Conservation (phyloP, 2,797 vertebrate genomes). For the Cirrhinus mrigala region DNA sequence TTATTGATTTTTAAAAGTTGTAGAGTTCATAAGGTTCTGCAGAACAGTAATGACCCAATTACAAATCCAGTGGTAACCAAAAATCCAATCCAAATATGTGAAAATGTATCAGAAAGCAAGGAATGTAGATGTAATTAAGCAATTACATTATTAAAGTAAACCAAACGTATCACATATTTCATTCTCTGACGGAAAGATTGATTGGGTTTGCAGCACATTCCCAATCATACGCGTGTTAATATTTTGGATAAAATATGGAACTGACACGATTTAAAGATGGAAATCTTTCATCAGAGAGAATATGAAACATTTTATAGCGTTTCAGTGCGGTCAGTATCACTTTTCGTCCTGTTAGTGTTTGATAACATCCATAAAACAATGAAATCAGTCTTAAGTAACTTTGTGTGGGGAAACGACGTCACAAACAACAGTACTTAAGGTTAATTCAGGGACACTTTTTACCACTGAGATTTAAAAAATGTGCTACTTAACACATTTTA, state of each 20-base stretch:
- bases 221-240: not conserved
- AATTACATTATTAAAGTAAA: not conserved
- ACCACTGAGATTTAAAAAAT: not conserved
- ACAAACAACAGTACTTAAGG: not conserved
- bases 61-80: not conserved
- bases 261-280: not conserved
- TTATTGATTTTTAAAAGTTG: slow-evolving; percentile 9
- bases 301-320: not conserved
- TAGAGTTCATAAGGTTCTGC: slow-evolving; percentile 20
- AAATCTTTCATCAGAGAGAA: not conserved
- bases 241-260: not conserved
- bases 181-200: not conserved
- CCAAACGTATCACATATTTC: too few relatives aligned
- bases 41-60: not conserved
- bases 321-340: not conserved
- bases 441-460: not conserved
- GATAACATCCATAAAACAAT: not conserved
- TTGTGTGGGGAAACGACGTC: not conserved
- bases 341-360: not conserved
- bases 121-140: not conserved
- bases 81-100: not conserved
- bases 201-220: not conserved
- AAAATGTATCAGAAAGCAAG: not conserved
- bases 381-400: not conserved
- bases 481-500: not conserved